Evolutionary conservation across 2,113 vertebrate species (phyloP).

Genomic region (Lathamus discolor): DNA sequence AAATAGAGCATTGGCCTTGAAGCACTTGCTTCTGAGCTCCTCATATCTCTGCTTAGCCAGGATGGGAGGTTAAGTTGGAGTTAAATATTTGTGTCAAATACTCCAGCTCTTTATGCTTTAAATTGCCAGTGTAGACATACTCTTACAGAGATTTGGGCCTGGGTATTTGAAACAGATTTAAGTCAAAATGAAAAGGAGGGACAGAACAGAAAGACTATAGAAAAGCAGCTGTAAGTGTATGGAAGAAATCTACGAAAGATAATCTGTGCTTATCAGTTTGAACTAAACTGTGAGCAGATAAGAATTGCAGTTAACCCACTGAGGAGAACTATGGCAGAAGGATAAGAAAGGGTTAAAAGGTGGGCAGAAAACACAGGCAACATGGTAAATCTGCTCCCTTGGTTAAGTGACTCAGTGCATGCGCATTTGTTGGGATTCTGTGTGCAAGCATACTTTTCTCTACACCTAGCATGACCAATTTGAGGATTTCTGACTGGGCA

Average conservation of each 20-base stretch:
- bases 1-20: background rate
- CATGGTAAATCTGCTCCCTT: background rate
- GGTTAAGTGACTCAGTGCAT: background rate
- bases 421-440: background rate
- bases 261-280: background rate
- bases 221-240: background rate
- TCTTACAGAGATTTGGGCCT: background rate
- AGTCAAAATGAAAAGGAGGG: constrained; percentile 19
- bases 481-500: background rate
- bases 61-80: constrained; percentile 44
- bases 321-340: background rate
- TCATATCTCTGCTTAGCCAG: background rate
- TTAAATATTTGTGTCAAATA: background rate
- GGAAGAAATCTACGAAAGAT: background rate
- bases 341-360: background rate
- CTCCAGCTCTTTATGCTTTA: background rate
- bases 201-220: background rate
- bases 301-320: background rate
- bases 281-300: background rate
- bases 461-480: background rate
- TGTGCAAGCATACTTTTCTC: background rate
- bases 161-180: constrained; percentile 11
- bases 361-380: background rate
- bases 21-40: background rate
- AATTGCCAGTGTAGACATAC: background rate